Percentiles rank a stretch among this genome's conserved stretches.
Conservation (phyloP, 2,797 vertebrate genomes). For the Danionella dracula region DNA sequence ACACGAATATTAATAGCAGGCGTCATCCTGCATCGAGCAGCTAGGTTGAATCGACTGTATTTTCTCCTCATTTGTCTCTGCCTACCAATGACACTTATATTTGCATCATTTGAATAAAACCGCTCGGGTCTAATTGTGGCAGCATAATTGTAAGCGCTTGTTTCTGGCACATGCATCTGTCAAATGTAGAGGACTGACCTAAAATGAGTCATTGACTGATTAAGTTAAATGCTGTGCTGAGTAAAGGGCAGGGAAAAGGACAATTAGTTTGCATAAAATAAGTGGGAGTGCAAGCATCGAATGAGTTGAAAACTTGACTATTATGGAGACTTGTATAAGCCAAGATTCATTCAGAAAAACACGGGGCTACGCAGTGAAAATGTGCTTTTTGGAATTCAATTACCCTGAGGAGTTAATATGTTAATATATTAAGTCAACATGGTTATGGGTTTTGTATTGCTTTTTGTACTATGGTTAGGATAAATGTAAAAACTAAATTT, state of each 20-base stretch:
- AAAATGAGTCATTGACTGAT: not conserved
- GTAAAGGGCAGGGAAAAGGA: not conserved
- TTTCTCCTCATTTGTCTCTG: not conserved
- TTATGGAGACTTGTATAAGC: not conserved
- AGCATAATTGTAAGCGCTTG: constrained; percentile 1
- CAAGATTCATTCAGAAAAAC: too few species aligned
- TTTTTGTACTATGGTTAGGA: too few species aligned
- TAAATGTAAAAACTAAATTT: too few species aligned
- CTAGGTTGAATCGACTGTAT: not conserved
- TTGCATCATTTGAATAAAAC: not conserved
- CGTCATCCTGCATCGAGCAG: not conserved
- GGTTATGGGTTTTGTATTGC: too few species aligned
- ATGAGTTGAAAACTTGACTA: not conserved
- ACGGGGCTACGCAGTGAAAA: too few species aligned
- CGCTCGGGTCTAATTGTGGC: not conserved
- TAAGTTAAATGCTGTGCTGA: not conserved
- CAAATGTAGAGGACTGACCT: not conserved
- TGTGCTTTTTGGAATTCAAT: too few species aligned
- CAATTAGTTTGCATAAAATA: not conserved
- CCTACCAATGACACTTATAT: not conserved
- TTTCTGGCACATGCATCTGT: constrained; percentile 16
- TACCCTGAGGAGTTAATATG: too few species aligned
- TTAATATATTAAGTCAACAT: too few species aligned
- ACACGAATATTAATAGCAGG: not conserved
- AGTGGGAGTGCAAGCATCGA: not conserved